Base-by-base conservation (phyloP, 1,140 invertebrate genomes). In the Subanguina moxae region DNA sequence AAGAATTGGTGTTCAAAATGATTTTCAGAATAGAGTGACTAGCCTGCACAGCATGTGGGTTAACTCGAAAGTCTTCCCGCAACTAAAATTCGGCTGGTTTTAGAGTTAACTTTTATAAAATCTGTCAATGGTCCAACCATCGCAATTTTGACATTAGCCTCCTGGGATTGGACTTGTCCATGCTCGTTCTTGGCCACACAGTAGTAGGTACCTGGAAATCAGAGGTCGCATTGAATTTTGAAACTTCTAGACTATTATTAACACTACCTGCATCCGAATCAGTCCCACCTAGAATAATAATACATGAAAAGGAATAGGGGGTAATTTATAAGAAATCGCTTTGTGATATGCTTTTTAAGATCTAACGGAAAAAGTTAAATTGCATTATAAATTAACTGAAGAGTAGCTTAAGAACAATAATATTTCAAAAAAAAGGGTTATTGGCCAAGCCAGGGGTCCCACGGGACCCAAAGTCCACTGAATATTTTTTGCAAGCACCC, bases 1-100 rank as follows among this genome's bases (percentile, higher is more conserved):
- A 32, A 21, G 43, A 45, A 13, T 45, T 45, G 43, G 43, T 45
- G 43, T 45, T 11, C 43, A 45, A n/a, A n/a, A n/a, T n/a, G 43
- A 45, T 45, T 45, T 66, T 66, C 30, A 42, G n/a, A 1, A n/a
- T 19, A 32, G 21, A 56, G 23, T n/a, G n/a, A n/a, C n/a, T n/a
- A n/a, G 68, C 67, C 57, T 70, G 68, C 15, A 74, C 73, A 57
- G 77, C 56, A 42, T 76, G 73, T 5, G 72, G 73, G 27, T 73
- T 74, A 19, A 78, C 46, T 13, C 76, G 42, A 62, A 75, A 75
- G 19, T 75, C 73, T 17, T 75, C 73, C 0, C 76, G 64, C 21
- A 75, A 43, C 57, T 38, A 38, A 38, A 38, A 38, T 38, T 5
- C 3, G 32, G 32, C 32, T 38, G 32, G 32, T 5, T 38, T 38